Base-by-base conservation (phyloP, 2,113 vertebrate species). In the Sphaerodactylus townsendi region DNA sequence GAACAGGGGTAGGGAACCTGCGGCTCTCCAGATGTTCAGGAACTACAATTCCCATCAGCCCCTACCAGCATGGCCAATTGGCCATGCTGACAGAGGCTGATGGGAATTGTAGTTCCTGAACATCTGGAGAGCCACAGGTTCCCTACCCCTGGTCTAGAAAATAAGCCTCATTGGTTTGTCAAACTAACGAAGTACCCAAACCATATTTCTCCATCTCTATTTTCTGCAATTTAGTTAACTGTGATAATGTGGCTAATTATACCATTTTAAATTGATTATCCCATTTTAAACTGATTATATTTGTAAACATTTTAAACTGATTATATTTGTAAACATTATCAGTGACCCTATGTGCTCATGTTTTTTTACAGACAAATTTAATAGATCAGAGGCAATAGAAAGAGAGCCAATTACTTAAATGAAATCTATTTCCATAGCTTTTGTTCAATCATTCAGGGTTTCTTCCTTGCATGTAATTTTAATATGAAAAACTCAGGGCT, bases 241-340 rank as follows among this genome's bases (percentile, higher is more conserved):
- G 68, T 48, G 77, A 86, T 90, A 90, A 90, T 91, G 17, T 85
- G 33, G 41, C 15, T 86, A 92, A 91, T 90, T 89, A 89, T 69
- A 77, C 50, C 0, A 86, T 89, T 92, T 92, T 81, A 86, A 93
- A 82, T 39, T 90, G 66, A 89, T 92, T 86, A 86, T 80, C 90
- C 62, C 74, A 62, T 62, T 62, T 62, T 71, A 82, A 92, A 78
- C n/a, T 87, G 53, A 85, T 92, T 86, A 88, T 76, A 91, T 71
- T 79, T 85, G 69, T 89, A 93, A 92, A 90, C 65, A n/a, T 79
- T 44, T 9, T 44, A n/a, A n/a, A n/a, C n/a, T n/a, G 53, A 86
- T 92, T 87, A 88, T 76, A 91, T 71, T 79, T 85, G 68, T 89
- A 93, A 92, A 90, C 65, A n/a, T 79, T 86, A 65, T 87, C 83